Evolutionary conservation across 1,140 invertebrate species (phyloP), one percentile per base, ranked within the genome.

Genomic region (Heliconius himera): DNA sequence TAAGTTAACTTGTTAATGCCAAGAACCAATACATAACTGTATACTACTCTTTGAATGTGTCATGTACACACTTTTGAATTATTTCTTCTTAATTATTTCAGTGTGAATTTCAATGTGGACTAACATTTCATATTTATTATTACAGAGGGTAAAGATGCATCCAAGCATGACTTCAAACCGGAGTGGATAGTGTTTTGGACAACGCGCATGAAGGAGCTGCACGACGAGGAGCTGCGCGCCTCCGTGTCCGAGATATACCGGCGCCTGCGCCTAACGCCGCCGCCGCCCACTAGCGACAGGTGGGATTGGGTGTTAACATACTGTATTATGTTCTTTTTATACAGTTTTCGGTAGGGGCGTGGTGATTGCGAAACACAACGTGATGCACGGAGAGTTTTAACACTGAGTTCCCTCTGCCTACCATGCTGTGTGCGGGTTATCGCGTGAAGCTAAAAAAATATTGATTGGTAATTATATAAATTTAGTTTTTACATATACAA

Each of bases 181-280:
- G 97, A 98, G 84, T 98, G 97, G 97, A 98, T 98, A 66, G 93
- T 96, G 51, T 98, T 96, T 86, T 98, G 97, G 97, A 97, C 97
- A 85, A 96, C 96, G 77, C 95, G 97, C 20, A 97, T 98, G 96
- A 96, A 96, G 33, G 97, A 98, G 79, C 90, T 98, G 4, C 96
- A 97, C 85, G 95, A 96, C 18, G 96, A 96, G 29, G 96, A 97
- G 80, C 74, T 97, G 8, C 94, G 95, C 54, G 87, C 93, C 11
- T 93, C 96, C 33, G 83, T 93, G 33, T 95, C 95, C 81, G 96
- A 95, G 77, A 92, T 95, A 13, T 93, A 96, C 71, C 89, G 95
- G 26, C 93, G 89, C 54, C 49, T 93, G 81, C 82, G 89, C 41
- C 82, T 94, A 49, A 83, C 91, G 72, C 88, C 87, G 73, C 87